These are phyloP conservation scores for Okamejei kenojei DNA, from an alignment of 2,797 vertebrate genomes.

Conservation along the genomic window DNA sequence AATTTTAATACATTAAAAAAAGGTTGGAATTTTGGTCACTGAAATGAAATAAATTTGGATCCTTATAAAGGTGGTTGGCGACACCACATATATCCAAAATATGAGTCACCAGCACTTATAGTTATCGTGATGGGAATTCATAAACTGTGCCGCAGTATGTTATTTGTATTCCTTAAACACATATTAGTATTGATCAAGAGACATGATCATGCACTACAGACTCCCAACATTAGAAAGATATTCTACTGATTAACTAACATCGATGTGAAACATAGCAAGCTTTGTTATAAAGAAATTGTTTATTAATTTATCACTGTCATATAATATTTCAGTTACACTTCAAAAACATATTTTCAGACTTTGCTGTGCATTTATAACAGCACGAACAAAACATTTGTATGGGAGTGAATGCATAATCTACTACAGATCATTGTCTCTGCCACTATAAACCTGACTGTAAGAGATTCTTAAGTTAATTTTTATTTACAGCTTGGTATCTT, in stretches of 20 bases:
- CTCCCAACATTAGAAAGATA: background rate
- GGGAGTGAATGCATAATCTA: background rate
- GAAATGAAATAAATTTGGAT: background rate
- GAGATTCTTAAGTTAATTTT: background rate
- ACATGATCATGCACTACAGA: background rate
- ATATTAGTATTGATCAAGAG: background rate
- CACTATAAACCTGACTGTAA: background rate
- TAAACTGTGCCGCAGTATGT: background rate
- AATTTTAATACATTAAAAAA: background rate
- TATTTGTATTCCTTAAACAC: background rate
- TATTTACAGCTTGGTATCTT: background rate
- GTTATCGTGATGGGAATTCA: background rate
- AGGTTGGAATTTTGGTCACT: background rate
- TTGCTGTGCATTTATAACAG: background rate
- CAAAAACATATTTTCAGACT: background rate
- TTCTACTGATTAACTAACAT: background rate
- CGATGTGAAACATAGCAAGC: background rate
- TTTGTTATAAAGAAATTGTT: background rate
- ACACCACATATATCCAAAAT: background rate
- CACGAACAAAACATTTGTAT: background rate
- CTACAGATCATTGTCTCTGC: background rate
- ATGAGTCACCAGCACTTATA: background rate
- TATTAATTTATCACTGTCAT: background rate
- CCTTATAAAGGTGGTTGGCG: background rate
- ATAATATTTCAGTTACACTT: background rate